Evolutionary conservation across 1,140 invertebrate genomes (phyloP).

Genomic region (Pararge aegeria): DNA sequence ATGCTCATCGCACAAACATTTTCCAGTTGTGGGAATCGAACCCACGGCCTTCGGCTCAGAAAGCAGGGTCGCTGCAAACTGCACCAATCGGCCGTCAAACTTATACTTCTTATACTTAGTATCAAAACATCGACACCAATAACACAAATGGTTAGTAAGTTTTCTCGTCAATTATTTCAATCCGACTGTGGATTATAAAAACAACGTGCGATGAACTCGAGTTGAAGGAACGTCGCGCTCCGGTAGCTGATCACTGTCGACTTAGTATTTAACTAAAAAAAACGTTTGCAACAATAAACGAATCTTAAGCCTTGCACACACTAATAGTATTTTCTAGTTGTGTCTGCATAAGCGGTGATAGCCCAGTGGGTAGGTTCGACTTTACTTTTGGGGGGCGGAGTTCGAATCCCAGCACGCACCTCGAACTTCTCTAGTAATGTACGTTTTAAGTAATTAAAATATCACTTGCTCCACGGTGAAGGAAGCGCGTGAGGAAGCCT

Average conservation of each 20-base stretch:
- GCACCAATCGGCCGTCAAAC: too few species aligned
- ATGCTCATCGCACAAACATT: too few species aligned
- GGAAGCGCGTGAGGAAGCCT: too few species aligned
- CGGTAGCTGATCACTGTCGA: constrained; percentile 46
- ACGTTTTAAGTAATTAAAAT: too few species aligned
- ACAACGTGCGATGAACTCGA: constrained; percentile 62
- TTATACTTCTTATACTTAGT: not conserved
- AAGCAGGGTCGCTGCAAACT: too few species aligned
- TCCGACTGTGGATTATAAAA: constrained; percentile 33
- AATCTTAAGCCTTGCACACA: not conserved
- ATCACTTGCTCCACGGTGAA: too few species aligned
- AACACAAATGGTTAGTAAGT: not conserved
- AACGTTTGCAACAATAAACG: constrained; percentile 3
- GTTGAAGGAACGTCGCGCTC: constrained; percentile 71
- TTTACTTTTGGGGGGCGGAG: too few species aligned
- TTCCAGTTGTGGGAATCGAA: too few species aligned
- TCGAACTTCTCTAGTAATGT: too few species aligned
- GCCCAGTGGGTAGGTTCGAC: too few species aligned
- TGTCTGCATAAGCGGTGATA: not conserved
- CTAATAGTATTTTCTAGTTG: not conserved
- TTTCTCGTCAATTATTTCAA: constrained; percentile 8
- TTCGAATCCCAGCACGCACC: too few species aligned
- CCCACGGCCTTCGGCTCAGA: too few species aligned
- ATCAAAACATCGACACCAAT: not conserved
- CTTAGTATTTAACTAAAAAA: constrained; percentile 16